Conservation (phyloP, 2,888 invertebrate species). For the Campoplex nolae region DNA sequence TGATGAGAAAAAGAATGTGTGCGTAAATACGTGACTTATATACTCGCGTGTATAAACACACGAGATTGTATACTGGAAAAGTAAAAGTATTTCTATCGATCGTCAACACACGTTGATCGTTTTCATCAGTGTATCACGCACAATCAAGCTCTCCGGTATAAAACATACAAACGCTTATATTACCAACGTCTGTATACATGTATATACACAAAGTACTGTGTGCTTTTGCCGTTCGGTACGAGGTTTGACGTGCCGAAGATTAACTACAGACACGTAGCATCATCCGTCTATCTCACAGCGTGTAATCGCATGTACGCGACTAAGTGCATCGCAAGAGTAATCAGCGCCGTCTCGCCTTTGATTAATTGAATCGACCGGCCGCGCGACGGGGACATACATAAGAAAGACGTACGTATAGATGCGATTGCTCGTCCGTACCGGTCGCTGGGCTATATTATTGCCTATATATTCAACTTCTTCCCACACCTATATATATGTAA, state of each 20-base stretch:
- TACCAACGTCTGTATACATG: background rate
- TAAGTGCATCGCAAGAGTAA: slow-evolving; percentile 82
- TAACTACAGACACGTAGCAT: slow-evolving; percentile 81
- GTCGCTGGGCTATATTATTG: slow-evolving; percentile 28
- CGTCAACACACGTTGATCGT: slow-evolving; percentile 56
- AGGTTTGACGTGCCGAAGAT: slow-evolving; percentile 82
- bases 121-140: slow-evolving; percentile 63
- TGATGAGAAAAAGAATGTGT: slow-evolving; percentile 39
- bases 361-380: slow-evolving; percentile 78
- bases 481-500: background rate
- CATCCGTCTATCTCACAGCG: slow-evolving; percentile 82
- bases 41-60: slow-evolving; percentile 26
- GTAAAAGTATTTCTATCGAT: slow-evolving; percentile 60
- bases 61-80: slow-evolving; percentile 26
- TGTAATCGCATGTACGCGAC: slow-evolving; percentile 82
- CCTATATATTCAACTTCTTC: slow-evolving; percentile 7
- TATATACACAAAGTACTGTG: slow-evolving; percentile 35
- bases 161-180: slow-evolving; percentile 9
- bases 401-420: slow-evolving; percentile 66
- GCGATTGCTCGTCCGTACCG: slow-evolving; percentile 3
- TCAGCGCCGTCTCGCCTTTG: slow-evolving; percentile 80
- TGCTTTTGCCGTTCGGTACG: slow-evolving; percentile 69
- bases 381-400: slow-evolving; percentile 53
- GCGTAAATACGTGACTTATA: slow-evolving; percentile 55
- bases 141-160: slow-evolving; percentile 25